These are phyloP conservation scores for Burhinus bistriatus DNA, from an alignment of 2,113 vertebrate species.

Conservation along the genomic window DNA sequence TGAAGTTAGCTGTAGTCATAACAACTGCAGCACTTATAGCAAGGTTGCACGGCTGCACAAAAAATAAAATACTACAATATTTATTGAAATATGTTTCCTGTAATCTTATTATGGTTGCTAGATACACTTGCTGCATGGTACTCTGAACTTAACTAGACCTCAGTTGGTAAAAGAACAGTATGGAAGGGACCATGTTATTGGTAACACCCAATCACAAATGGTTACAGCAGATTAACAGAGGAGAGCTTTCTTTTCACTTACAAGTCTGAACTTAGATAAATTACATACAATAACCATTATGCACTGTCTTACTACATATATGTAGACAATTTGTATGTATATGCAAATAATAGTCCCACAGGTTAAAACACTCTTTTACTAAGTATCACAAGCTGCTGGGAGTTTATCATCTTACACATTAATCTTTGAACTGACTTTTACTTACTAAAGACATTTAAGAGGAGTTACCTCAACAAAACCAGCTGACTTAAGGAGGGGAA, in stretches of 20 bases:
- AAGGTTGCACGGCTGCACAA: neutral
- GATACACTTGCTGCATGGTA: neutral
- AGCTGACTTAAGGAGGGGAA: neutral
- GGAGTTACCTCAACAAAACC: neutral
- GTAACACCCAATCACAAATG: neutral
- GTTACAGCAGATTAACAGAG: neutral
- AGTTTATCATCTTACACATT: neutral
- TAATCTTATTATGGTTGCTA: neutral
- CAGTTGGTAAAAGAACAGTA: neutral
- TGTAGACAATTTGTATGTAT: neutral
- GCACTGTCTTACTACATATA: neutral
- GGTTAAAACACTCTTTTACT: neutral
- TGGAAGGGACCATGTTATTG: accelerated
- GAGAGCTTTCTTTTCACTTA: neutral
- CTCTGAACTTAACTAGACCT: neutral
- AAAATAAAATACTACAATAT: neutral
- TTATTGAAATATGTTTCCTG: neutral
- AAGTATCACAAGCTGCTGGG: neutral
- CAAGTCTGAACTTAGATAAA: neutral
- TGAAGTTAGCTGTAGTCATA: neutral
- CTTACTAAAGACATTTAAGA: neutral
- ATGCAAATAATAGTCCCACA: neutral
- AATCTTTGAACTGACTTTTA: neutral
- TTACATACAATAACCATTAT: neutral
- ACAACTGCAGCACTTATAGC: neutral